Evolutionary conservation across 2,888 invertebrate species (phyloP), one percentile per base, ranked within the genome.

Genomic region (Fragum fragum): DNA sequence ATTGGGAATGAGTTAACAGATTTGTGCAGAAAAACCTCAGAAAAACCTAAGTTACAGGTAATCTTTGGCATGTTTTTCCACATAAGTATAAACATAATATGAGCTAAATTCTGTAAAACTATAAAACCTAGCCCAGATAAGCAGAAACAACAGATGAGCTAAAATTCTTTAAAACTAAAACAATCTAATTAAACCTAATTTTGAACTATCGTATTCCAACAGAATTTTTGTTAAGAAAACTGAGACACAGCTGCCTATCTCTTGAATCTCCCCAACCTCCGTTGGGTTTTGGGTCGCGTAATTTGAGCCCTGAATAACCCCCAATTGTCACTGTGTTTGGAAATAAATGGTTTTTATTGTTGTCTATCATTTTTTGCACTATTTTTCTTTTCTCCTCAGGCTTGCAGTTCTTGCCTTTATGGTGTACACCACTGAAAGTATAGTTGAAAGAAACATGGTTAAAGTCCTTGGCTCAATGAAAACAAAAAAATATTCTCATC

Each of bases 181-280:
- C 3, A 36, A 9, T 9, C 32, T 36, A 36, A 36, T 6, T 36
- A 36, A n/a, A 36, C 32, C 32, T 36, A 36, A 36, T 36, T 36
- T 36, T 9, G 3, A 36, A 66, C 66, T 66, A 66, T 66, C 66
- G 39, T 66, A 66, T 66, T 42, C 66, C 66, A 28, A 66, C 66
- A 66, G 81, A 79, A 26, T 85, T 79, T 42, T 66, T 23, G 42
- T 66, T 36, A 29, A 91, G 72, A 79, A 94, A 93, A 70, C 92
- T 92, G 28, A 89, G 95, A 95, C 98, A 98, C 26, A 98, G 95
- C 89, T 96, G 96, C 92, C 97, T 97, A 95, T 98, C 98, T 82
- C 98, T 96, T n/a, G 95, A 89, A 91, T 99, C 99, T 9, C 98
- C 99, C 99, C 99, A 99, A 0, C 99, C 99, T 0, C 99, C 99